Evolutionary conservation across 2,888 invertebrate species (phyloP).

Genomic region (Zygogramma bicolorata): DNA sequence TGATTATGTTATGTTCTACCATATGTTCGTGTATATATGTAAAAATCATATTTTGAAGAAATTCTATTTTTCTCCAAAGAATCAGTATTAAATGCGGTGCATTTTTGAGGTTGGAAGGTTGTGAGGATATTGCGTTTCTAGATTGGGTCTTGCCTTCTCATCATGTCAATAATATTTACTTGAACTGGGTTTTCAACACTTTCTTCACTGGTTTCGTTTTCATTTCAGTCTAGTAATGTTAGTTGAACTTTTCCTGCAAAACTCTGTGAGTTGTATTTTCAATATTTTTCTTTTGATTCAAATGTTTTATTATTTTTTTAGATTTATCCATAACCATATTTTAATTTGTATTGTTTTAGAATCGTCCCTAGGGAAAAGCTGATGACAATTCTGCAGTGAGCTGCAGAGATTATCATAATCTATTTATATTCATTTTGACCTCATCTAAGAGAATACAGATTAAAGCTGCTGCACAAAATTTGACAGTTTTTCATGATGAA

Average conservation of each 20-base stretch:
- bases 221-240: neutral
- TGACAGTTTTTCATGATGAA: no score
- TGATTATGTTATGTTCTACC: neutral
- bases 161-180: slow-evolving; percentile 12
- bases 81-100: slow-evolving; percentile 57
- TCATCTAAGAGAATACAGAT: no score
- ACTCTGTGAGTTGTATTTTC: neutral
- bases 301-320: no score
- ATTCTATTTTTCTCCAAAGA: slow-evolving; percentile 50
- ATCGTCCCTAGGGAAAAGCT: neutral
- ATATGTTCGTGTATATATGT: slow-evolving; percentile 34
- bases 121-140: slow-evolving; percentile 22
- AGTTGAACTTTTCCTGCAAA: neutral
- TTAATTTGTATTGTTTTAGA: no score
- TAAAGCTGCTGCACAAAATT: no score
- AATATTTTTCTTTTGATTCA: neutral
- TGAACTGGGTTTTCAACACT: slow-evolving; percentile 17
- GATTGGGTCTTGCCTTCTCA: slow-evolving; percentile 28
- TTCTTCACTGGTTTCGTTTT: slow-evolving; percentile 28
- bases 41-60: slow-evolving; percentile 29
- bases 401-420: no score
- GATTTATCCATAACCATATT: no score
- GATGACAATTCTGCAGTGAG: neutral
- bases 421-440: no score
- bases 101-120: slow-evolving; percentile 46